Percentiles rank a stretch among this genome's conserved stretches.
phyloP scores from a whole-genome alignment of 2,888 invertebrate species.

The Cantharis flavilabris region DNA sequence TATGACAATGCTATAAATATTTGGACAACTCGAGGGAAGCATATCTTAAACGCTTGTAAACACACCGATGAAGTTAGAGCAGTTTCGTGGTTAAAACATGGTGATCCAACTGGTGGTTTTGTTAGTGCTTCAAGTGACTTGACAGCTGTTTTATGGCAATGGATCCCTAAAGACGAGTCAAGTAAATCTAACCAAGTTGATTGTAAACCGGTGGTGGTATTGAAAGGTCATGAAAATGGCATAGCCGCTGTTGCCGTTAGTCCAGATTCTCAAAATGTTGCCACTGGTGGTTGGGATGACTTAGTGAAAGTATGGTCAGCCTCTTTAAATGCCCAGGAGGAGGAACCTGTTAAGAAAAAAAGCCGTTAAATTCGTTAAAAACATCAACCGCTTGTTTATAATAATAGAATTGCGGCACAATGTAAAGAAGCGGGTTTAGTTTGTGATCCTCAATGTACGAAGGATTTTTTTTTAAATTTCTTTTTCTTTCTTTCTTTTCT shows the following conservation, averaged over 20 bases:
- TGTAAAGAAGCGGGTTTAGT: no score
- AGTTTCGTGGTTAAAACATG: constrained; percentile 81
- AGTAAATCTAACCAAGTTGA: background rate
- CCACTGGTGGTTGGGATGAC: constrained; percentile 92
- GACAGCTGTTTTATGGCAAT: constrained; percentile 88
- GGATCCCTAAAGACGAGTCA: constrained; percentile 74
- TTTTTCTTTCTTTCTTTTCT: no score
- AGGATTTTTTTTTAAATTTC: no score
- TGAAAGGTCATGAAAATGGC: constrained; percentile 90
- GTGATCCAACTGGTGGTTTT: constrained; percentile 58
- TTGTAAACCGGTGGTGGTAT: constrained; percentile 78
- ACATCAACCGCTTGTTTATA: no score
- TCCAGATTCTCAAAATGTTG: constrained; percentile 66
- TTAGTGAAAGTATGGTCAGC: constrained; percentile 91
- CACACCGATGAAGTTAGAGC: constrained; percentile 88
- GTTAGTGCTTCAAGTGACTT: constrained; percentile 90
- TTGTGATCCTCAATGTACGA: no score
- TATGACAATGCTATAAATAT: constrained; percentile 92
- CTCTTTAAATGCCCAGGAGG: constrained; percentile 47
- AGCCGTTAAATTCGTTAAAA: no score
- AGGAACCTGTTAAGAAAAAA: constrained; percentile 49
- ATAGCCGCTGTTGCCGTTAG: constrained; percentile 86
- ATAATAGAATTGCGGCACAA: no score
- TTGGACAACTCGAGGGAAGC: constrained; percentile 86
- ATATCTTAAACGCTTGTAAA: constrained; percentile 81